phyloP scores from a whole-genome alignment of 2,888 invertebrate genomes.

The Sclerodermus sp. region DNA sequence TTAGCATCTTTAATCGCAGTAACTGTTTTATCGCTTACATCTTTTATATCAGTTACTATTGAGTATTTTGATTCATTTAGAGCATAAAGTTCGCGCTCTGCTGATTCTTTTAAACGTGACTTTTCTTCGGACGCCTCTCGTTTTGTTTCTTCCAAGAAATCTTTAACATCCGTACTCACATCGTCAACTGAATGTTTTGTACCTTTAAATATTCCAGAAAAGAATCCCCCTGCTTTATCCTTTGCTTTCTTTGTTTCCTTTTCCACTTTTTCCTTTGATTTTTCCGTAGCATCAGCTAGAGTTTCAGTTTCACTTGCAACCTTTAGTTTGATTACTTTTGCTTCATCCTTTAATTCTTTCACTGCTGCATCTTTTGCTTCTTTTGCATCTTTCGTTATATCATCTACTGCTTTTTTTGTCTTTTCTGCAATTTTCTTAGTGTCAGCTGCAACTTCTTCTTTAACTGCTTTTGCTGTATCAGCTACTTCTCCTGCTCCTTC shows the following conservation, averaged over 20 bases:
- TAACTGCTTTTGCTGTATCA: slow-evolving; percentile 13
- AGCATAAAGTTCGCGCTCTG: neutral
- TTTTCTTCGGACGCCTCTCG: slow-evolving; percentile 31
- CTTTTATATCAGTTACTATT: slow-evolving; percentile 23
- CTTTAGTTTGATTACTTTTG: slow-evolving; percentile 14
- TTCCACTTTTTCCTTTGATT: slow-evolving; percentile 18
- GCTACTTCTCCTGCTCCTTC: slow-evolving; percentile 12
- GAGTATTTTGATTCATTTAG: slow-evolving; percentile 1
- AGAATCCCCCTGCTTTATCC: slow-evolving; percentile 21
- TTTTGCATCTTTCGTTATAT: neutral
- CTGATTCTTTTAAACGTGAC: slow-evolving; percentile 6
- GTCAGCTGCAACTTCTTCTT: slow-evolving; percentile 58
- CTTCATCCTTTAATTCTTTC: slow-evolving; percentile 25
- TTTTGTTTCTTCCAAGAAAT: slow-evolving; percentile 36
- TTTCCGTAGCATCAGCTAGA: slow-evolving; percentile 9
- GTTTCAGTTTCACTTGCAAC: slow-evolving; percentile 6
- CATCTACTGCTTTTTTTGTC: slow-evolving; percentile 3
- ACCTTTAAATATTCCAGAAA: slow-evolving; percentile 34
- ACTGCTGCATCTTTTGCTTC: slow-evolving; percentile 15
- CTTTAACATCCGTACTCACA: slow-evolving; percentile 24
- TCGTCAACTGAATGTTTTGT: slow-evolving; percentile 30
- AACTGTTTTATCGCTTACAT: slow-evolving; percentile 14
- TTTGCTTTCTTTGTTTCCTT: slow-evolving; percentile 13
- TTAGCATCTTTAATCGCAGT: slow-evolving; percentile 13
- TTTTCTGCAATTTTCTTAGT: slow-evolving; percentile 9